Percentiles rank a stretch among this genome's conserved stretches.
phyloP scores from a whole-genome alignment of 1,140 invertebrate species.

The Zaprionus ghesquierei region DNA sequence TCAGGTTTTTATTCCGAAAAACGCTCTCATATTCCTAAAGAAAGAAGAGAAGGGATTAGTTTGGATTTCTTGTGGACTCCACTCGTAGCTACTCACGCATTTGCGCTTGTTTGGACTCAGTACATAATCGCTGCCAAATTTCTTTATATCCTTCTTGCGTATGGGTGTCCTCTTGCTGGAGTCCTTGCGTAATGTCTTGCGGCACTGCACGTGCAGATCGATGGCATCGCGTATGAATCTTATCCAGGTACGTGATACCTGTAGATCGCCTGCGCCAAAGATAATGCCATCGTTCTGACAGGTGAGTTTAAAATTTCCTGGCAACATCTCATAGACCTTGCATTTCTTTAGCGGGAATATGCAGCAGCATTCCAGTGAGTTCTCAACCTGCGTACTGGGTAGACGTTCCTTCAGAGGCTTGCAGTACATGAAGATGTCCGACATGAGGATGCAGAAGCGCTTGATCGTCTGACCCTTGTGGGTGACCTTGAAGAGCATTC shows the following conservation, averaged over 20 bases:
- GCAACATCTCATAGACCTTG: constrained; percentile 84
- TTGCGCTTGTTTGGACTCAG: constrained; percentile 75
- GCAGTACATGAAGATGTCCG: constrained; percentile 86
- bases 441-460: constrained; percentile 84
- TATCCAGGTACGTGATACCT: constrained; percentile 85
- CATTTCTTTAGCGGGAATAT: constrained; percentile 86
- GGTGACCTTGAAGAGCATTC: constrained; percentile 87
- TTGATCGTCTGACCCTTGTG: constrained; percentile 82
- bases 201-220: constrained; percentile 84
- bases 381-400: constrained; percentile 80
- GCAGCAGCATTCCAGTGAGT: constrained; percentile 84
- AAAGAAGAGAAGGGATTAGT: neutral
- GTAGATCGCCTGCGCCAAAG: constrained; percentile 84
- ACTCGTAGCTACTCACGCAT: constrained; percentile 66
- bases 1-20: constrained; percentile 61
- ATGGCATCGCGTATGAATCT: constrained; percentile 84
- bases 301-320: constrained; percentile 84
- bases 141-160: constrained; percentile 83
- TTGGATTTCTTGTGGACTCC: neutral
- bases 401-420: constrained; percentile 76
- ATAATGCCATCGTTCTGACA: constrained; percentile 85
- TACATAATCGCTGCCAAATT: constrained; percentile 82
- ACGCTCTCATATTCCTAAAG: constrained; percentile 59
- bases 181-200: constrained; percentile 85
- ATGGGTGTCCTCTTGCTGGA: constrained; percentile 85